Base-by-base conservation (phyloP, 2,888 invertebrate genomes). In the Tipula confusa region DNA sequence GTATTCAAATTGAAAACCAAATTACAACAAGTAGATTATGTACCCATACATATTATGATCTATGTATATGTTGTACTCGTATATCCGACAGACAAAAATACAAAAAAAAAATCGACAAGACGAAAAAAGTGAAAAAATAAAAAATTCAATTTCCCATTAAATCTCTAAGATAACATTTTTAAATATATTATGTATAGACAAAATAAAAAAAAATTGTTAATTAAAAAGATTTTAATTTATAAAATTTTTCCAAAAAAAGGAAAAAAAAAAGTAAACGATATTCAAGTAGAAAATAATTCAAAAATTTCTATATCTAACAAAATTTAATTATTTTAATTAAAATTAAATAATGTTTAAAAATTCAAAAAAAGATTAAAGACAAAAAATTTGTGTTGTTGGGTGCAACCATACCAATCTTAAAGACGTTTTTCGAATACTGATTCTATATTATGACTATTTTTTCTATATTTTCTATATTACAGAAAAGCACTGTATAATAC, bases 131-230 rank as follows among this genome's bases (percentile, higher is more conserved):
- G n/a, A n/a, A n/a, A n/a, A n/a, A n/a, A n/a, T n/a, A n/a, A n/a
- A n/a, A 43, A 43, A 64, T 64, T 64, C 64, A 64, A 64, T 64
- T 64, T 64, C 64, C 64, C 64, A 64, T 64, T 64, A 64, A 64
- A 64, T 64, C 18, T 64, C 64, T 43, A 15, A 43, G 43, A 43
- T 43, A 43, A 43, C n/a, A 43, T 43, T 43, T 43, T 43, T 43
- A 43, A 43, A 43, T 43, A 5, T 43, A 43, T 15, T 43, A 43
- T n/a, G n/a, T n/a, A n/a, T n/a, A n/a, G n/a, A n/a, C n/a, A n/a
- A n/a, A n/a, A n/a, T 43, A n/a, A n/a, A 4, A 43, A 64, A 38
- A 64, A 64, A 64, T 24, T 64, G 64, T 64, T 64, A 64, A 64
- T 64, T 64, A 64, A 64, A 64, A 64, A 7, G 24, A 64, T 64